These are phyloP conservation scores for Marronus borbonicus DNA, from an alignment of 2,888 invertebrate species.

Conservation along the genomic window DNA sequence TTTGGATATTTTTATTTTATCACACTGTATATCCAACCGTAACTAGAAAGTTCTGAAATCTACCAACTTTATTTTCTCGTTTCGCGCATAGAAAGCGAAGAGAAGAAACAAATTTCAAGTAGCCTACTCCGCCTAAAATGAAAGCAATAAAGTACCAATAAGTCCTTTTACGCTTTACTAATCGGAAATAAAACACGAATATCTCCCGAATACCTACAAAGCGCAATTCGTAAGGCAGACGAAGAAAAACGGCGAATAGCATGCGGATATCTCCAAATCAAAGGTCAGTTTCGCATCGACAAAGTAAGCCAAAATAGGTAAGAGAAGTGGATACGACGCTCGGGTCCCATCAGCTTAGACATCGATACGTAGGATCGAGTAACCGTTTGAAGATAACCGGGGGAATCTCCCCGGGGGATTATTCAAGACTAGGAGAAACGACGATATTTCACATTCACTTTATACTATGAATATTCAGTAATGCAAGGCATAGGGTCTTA, in stretches of 20 bases:
- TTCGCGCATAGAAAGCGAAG: too few species aligned
- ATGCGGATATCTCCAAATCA: not conserved
- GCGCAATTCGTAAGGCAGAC: not conserved
- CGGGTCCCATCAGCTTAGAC: not conserved
- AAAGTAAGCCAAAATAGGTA: not conserved
- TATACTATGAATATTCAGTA: too few species aligned
- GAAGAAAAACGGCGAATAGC: not conserved
- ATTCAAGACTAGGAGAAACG: too few species aligned
- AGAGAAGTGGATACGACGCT: not conserved
- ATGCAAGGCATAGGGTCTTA: too few species aligned
- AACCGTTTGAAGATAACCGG: not conserved
- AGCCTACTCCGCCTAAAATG: not conserved
- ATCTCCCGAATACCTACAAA: not conserved
- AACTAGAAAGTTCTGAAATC: too few species aligned
- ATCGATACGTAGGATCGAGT: not conserved
- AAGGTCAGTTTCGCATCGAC: not conserved
- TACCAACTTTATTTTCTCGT: too few species aligned
- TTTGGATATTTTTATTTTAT: too few species aligned
- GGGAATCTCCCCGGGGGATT: not conserved
- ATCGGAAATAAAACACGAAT: not conserved
- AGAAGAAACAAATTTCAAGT: too few species aligned
- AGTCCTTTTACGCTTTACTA: not conserved
- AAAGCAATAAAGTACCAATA: constrained; percentile 1
- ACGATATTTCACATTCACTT: too few species aligned
- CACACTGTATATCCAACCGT: too few species aligned